These are phyloP conservation scores for Sterna hirundo DNA, from an alignment of 2,113 vertebrate species.

Conservation along the genomic window DNA sequence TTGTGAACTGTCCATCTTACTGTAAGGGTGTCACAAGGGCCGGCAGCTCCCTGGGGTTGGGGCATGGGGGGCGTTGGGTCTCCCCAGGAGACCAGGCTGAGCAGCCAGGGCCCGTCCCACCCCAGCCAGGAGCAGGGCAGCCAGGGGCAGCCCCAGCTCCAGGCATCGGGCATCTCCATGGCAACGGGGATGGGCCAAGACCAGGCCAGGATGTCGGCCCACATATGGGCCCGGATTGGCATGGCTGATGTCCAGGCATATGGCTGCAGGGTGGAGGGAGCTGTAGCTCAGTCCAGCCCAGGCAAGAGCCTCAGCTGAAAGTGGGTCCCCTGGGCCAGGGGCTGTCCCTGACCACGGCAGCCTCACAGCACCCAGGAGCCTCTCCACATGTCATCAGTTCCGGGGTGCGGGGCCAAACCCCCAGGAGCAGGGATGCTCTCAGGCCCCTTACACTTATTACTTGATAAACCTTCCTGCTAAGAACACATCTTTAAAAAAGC, in stretches of 20 bases:
- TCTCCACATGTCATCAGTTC: not conserved
- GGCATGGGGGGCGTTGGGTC: fast-evolving
- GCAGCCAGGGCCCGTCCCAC: not conserved
- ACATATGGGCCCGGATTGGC: fast-evolving
- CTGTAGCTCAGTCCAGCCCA: fast-evolving
- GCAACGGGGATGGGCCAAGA: not conserved
- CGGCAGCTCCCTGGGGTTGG: fast-evolving
- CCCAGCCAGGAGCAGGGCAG: not conserved
- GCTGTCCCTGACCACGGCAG: fast-evolving
- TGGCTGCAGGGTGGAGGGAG: fast-evolving
- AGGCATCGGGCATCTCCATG: fast-evolving
- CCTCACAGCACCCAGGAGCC: not conserved
- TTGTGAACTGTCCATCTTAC: not conserved
- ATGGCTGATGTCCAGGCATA: not conserved
- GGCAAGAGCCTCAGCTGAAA: not conserved
- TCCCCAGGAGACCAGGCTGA: fast-evolving
- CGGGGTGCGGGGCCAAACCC: fast-evolving
- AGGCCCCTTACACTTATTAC: not conserved
- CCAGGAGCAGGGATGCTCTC: fast-evolving
- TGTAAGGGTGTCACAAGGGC: fast-evolving
- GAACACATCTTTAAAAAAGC: fast-evolving
- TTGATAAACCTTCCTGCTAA: not conserved
- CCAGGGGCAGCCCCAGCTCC: not conserved
- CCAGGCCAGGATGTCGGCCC: fast-evolving
- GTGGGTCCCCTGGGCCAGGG: no score